Conservation (phyloP, 1,140 invertebrate species). For the Pachypeltis micranthus region DNA sequence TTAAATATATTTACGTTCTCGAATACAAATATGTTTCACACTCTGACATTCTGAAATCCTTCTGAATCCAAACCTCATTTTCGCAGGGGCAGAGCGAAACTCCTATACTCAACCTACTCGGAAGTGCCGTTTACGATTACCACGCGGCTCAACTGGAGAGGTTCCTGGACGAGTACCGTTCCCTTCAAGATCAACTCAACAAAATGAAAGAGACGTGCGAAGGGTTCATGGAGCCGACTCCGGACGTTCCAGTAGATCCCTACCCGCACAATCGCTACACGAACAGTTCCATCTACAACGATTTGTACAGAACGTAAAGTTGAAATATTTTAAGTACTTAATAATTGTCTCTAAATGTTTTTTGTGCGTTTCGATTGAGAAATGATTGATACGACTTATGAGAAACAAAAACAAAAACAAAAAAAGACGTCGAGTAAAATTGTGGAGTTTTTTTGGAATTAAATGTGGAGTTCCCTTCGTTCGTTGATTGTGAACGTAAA, state of each 20-base stretch:
- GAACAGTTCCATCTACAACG: slow-evolving; percentile 30
- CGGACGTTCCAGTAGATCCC: slow-evolving; percentile 36
- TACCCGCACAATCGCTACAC: not conserved
- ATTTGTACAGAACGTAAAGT: slow-evolving; percentile 15
- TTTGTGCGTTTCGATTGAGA: too few species aligned
- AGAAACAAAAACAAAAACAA: too few species aligned
- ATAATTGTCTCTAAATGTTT: too few species aligned
- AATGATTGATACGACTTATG: too few species aligned
- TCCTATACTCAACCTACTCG: slow-evolving; percentile 26
- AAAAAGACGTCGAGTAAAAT: too few species aligned
- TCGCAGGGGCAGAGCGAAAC: slow-evolving; percentile 18
- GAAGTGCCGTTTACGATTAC: slow-evolving; percentile 47
- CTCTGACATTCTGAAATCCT: too few species aligned
- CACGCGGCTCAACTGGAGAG: slow-evolving; percentile 60
- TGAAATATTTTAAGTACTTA: too few species aligned
- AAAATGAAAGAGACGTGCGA: slow-evolving; percentile 66
- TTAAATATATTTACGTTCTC: too few species aligned
- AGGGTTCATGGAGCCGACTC: slow-evolving; percentile 9
- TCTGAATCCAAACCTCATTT: not conserved
- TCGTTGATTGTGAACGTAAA: too few species aligned
- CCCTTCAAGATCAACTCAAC: slow-evolving; percentile 56
- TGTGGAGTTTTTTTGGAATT: too few species aligned
- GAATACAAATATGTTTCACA: too few species aligned
- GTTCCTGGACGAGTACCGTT: slow-evolving; percentile 62
- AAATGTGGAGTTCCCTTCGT: too few species aligned